phyloP scores from a whole-genome alignment of 2,888 invertebrate genomes.

The Bellardia bayeri region DNA sequence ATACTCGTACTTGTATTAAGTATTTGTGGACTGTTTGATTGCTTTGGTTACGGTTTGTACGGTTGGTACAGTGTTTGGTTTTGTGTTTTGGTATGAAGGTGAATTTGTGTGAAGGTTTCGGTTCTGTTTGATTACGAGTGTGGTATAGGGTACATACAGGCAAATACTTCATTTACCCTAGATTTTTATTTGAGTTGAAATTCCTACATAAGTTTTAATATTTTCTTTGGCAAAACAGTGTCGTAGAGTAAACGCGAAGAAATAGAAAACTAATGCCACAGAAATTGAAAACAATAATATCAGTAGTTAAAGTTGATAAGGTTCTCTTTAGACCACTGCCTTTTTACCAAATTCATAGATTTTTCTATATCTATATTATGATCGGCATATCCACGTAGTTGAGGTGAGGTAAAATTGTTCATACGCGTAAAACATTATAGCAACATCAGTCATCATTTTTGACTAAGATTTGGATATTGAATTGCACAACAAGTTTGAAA shows the following conservation, averaged over 20 bases:
- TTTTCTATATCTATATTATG: too few relatives aligned
- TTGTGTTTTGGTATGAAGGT: conserved; percentile 14
- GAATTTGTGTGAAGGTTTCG: background rate
- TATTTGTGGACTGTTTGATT: conserved; percentile 54
- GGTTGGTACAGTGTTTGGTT: background rate
- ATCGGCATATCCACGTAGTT: too few relatives aligned
- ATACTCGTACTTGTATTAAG: conserved; percentile 17
- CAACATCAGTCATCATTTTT: too few relatives aligned
- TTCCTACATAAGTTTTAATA: background rate
- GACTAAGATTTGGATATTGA: too few relatives aligned
- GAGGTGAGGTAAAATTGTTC: too few relatives aligned
- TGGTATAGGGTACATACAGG: background rate
- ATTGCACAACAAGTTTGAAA: too few relatives aligned
- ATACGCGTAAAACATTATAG: too few relatives aligned
- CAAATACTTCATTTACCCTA: background rate
- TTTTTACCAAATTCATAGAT: too few relatives aligned
- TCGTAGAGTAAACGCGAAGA: background rate
- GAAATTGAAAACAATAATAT: too few relatives aligned
- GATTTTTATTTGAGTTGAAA: conserved; percentile 9
- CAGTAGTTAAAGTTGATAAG: too few relatives aligned
- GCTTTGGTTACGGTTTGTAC: conserved; percentile 24
- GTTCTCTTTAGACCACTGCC: too few relatives aligned
- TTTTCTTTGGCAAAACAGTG: conserved; percentile 1
- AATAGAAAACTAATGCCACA: too few relatives aligned
- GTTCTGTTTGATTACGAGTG: conserved; percentile 19